phyloP scores from a whole-genome alignment of 2,113 vertebrate species.

The Trogon surrucura region DNA sequence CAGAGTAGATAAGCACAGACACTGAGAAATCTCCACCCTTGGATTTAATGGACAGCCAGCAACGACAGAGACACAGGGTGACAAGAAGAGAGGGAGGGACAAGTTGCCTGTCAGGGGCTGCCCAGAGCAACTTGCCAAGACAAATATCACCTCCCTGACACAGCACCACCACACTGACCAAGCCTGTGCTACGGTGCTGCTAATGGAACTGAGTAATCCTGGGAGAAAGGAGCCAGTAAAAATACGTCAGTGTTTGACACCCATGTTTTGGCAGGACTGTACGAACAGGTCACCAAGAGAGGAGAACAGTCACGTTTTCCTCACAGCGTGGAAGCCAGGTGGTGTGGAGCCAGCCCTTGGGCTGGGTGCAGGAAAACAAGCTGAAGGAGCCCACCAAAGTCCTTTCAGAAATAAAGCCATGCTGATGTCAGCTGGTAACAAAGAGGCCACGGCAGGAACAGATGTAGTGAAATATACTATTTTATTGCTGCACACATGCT shows the following conservation, averaged over 20 bases:
- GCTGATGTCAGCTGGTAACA: neutral
- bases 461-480: constrained; percentile 59
- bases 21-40: neutral
- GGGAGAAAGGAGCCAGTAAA: neutral
- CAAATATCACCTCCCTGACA: neutral
- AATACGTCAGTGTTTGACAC: neutral
- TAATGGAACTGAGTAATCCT: neutral
- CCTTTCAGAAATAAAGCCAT: neutral
- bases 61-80: neutral
- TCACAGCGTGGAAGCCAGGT: neutral
- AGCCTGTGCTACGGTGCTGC: neutral
- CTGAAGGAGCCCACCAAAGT: neutral
- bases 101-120: neutral
- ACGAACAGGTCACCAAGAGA: neutral
- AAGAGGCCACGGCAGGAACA: neutral
- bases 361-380: neutral
- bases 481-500: constrained; percentile 75
- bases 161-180: neutral
- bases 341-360: neutral
- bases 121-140: rapidly evolving
- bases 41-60: neutral
- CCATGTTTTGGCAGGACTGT: neutral
- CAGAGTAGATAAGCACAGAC: neutral
- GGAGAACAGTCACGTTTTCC: neutral
- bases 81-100: neutral